Evolutionary conservation across 2,888 invertebrate species (phyloP).

Genomic region (Ormyrus rosae): DNA sequence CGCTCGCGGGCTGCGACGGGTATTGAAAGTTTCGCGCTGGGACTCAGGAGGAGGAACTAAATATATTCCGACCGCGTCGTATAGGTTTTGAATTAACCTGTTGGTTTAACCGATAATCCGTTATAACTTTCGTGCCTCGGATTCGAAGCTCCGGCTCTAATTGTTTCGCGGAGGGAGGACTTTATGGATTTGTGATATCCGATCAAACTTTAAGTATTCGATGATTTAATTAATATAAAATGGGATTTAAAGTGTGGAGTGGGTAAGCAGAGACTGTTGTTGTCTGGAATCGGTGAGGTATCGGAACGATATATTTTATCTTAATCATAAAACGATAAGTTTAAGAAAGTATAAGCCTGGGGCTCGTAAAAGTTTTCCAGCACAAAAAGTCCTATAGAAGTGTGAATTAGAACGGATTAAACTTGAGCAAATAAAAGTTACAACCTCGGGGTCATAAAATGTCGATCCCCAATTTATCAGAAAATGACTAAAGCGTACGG

Average conservation of each 20-base stretch:
- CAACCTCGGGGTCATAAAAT: not conserved
- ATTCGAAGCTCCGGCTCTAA: not conserved
- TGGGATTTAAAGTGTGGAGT: no score
- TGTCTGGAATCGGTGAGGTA: no score
- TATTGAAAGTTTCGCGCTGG: constrained; percentile 19
- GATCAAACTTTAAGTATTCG: constrained; percentile 2
- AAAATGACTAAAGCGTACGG: not conserved
- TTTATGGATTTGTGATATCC: not conserved
- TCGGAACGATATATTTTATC: no score
- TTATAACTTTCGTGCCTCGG: constrained; percentile 19
- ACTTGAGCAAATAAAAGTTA: constrained; percentile 10
- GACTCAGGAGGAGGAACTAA: not conserved
- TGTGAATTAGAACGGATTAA: constrained; percentile 15
- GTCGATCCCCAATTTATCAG: constrained; percentile 3
- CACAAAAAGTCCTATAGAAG: constrained; percentile 15
- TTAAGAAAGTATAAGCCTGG: not conserved
- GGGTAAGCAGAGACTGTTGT: no score
- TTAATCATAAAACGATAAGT: no score
- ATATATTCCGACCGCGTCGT: constrained; percentile 21
- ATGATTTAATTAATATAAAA: not conserved
- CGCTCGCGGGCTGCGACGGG: not conserved
- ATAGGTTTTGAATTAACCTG: constrained; percentile 31
- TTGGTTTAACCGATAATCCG: constrained; percentile 34
- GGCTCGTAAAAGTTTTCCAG: constrained; percentile 6
- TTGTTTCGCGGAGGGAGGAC: no score